Evolutionary conservation across 2,113 vertebrate species (phyloP).

Genomic region (Furnarius figulus): DNA sequence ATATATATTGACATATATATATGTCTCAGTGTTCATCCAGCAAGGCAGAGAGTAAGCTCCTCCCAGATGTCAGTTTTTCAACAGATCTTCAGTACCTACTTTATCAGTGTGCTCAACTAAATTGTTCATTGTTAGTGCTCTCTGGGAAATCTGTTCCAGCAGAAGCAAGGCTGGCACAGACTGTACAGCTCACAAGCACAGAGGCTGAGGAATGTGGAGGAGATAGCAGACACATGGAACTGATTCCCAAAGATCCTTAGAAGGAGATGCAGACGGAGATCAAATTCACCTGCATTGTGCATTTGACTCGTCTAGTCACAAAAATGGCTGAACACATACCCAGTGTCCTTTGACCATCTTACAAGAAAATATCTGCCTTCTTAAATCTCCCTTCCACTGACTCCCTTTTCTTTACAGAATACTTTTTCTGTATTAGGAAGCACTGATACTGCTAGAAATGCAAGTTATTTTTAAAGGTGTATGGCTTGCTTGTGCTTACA

Average conservation of each 20-base stretch:
- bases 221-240: rapidly evolving
- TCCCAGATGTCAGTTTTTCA: not conserved
- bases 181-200: not conserved
- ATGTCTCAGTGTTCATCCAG: not conserved
- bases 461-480: not conserved
- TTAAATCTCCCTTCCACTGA: not conserved
- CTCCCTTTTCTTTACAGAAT: too few relatives aligned
- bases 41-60: not conserved
- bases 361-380: not conserved
- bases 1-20: too few relatives aligned
- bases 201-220: not conserved
- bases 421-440: not conserved
- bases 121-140: not conserved
- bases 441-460: not conserved
- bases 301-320: not conserved
- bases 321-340: not conserved
- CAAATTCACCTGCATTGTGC: not conserved
- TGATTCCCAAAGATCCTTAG: not conserved
- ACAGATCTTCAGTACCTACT: not conserved
- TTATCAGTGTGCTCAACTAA: not conserved
- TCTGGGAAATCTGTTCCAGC: not conserved
- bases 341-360: not conserved
- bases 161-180: not conserved
- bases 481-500: not conserved
- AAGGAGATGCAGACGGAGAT: not conserved